These are phyloP conservation scores for Siniperca chuatsi DNA, from an alignment of 2,113 vertebrate species.

Conservation along the genomic window DNA sequence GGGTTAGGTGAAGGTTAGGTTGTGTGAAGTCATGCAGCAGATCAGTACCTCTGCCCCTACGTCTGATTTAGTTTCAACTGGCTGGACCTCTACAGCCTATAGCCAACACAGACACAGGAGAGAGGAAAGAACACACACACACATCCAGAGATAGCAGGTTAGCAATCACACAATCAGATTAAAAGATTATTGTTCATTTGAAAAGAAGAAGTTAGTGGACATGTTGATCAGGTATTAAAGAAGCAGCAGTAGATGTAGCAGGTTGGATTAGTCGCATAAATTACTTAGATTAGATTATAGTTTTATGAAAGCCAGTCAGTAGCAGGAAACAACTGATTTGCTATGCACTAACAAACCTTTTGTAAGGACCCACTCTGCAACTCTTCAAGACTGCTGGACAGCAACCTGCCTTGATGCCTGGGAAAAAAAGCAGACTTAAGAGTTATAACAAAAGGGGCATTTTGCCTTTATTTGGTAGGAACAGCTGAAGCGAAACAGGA, in stretches of 20 bases:
- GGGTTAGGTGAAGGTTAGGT: constrained; percentile 19
- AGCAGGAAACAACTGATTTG: background rate
- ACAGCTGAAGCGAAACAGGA: too few species aligned
- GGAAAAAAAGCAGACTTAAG: constrained; percentile 34
- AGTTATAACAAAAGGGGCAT: too few species aligned
- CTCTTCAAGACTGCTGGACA: constrained; percentile 95
- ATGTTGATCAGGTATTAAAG: background rate
- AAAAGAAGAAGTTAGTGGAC: constrained; percentile 12
- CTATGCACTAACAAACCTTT: constrained; percentile 84
- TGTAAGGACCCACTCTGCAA: constrained; percentile 89
- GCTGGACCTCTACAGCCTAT: constrained; percentile 71
- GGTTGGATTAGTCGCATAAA: background rate
- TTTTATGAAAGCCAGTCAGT: background rate
- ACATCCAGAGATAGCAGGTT: constrained; percentile 49
- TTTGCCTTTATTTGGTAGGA: too few species aligned
- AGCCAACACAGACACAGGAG: constrained; percentile 35
- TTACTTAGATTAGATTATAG: background rate
- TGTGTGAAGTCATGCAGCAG: constrained; percentile 48
- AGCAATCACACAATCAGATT: constrained; percentile 35
- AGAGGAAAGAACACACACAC: constrained; percentile 21
- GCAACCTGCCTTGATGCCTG: constrained; percentile 87
- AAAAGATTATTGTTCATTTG: constrained; percentile 1
- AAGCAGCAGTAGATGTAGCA: background rate
- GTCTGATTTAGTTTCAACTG: constrained; percentile 73
- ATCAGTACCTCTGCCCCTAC: constrained; percentile 75